phyloP scores from a whole-genome alignment of 1,140 invertebrate species.

The Hyphantria cunea region DNA sequence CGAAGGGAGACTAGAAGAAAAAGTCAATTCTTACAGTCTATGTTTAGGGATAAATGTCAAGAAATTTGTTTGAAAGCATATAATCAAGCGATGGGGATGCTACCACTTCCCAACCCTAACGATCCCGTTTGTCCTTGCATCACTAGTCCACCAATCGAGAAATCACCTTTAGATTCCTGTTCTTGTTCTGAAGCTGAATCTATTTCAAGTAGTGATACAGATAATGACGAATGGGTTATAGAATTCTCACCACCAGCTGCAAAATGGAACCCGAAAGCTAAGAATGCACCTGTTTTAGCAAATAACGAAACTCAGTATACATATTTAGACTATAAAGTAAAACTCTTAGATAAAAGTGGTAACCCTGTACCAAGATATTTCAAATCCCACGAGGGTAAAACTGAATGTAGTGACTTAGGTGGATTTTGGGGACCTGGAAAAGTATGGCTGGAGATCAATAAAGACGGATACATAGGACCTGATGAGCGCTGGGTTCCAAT shows the following conservation, averaged over 20 bases:
- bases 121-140: slow-evolving; percentile 66
- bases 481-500: slow-evolving; percentile 73
- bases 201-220: slow-evolving; percentile 65
- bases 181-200: slow-evolving; percentile 66
- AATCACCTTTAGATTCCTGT: slow-evolving; percentile 65
- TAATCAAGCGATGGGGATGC: slow-evolving; percentile 70
- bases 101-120: slow-evolving; percentile 65
- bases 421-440: slow-evolving; percentile 66
- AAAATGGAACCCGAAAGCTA: slow-evolving; percentile 62
- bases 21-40: slow-evolving; percentile 64
- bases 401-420: slow-evolving; percentile 72
- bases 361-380: slow-evolving; percentile 67
- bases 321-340: slow-evolving; percentile 75
- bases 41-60: slow-evolving; percentile 69
- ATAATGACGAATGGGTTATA: slow-evolving; percentile 69
- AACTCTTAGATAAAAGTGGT: slow-evolving; percentile 63
- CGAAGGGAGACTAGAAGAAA: slow-evolving; percentile 69
- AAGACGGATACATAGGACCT: slow-evolving; percentile 70
- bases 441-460: slow-evolving; percentile 70
- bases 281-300: slow-evolving; percentile 52
- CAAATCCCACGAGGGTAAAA: slow-evolving; percentile 73
- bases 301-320: slow-evolving; percentile 66
- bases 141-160: slow-evolving; percentile 41
- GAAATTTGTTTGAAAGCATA: slow-evolving; percentile 76
- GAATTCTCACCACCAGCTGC: slow-evolving; percentile 69